These are phyloP conservation scores for Elegia similella DNA, from an alignment of 2,888 invertebrate species.

Conservation along the genomic window DNA sequence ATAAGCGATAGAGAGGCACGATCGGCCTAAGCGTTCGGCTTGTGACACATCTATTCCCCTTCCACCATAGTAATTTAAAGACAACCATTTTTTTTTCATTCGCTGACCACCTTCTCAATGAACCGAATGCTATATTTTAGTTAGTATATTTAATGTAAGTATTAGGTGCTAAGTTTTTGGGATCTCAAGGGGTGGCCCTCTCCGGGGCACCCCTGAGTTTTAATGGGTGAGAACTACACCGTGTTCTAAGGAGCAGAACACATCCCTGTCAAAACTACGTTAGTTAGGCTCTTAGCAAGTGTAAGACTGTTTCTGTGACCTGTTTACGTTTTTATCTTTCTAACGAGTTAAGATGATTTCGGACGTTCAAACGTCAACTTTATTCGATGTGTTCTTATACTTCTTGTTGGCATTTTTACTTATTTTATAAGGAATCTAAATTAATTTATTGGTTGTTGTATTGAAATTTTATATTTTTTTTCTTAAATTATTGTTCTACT, in stretches of 20 bases:
- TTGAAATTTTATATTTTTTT: conserved; percentile 73
- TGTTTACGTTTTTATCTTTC: conserved; percentile 80
- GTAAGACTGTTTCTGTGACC: conserved; percentile 83
- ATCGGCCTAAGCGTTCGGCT: too few species aligned
- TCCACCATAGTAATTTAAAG: too few species aligned
- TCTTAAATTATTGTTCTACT: conserved; percentile 75
- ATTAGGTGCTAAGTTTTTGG: conserved; percentile 66
- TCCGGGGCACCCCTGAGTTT: conserved; percentile 44
- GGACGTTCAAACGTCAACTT: conserved; percentile 49
- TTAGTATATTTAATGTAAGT: too few species aligned
- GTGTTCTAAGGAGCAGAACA: conserved; percentile 80
- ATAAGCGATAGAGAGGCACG: too few species aligned
- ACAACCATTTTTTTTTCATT: too few species aligned
- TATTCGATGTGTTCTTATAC: conserved; percentile 79
- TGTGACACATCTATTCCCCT: too few species aligned
- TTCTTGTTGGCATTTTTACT: conserved; percentile 82
- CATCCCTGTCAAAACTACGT: conserved; percentile 78
- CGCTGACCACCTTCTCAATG: too few species aligned
- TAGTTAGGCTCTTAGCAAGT: conserved; percentile 80
- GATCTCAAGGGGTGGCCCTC: conserved; percentile 55
- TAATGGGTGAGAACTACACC: conserved; percentile 63
- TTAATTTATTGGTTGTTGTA: conserved; percentile 82
- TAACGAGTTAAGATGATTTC: conserved; percentile 66
- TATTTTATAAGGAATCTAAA: conserved; percentile 81
- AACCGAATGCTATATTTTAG: too few species aligned